Evolutionary conservation across 1,140 invertebrate species (phyloP), one percentile per base, ranked within the genome.

Genomic region (Drosophila trapezifrons): DNA sequence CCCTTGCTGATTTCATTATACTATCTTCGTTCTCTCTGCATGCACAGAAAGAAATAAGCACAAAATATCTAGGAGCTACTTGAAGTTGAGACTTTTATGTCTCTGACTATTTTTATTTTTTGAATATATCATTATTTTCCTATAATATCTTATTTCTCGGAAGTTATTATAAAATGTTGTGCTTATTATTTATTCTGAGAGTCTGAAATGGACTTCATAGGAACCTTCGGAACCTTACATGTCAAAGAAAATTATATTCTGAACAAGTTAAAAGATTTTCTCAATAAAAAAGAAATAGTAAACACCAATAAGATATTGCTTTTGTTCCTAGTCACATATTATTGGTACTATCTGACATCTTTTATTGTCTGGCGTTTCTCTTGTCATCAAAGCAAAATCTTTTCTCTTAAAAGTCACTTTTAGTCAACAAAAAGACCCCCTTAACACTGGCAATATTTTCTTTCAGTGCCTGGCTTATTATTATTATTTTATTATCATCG

Each of bases 401-500:
- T 38, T n/a, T 15, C 37, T 15, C 10, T 3, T 47, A 47, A 47
- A n/a, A 22, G 7, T n/a, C 13, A 2, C 13, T n/a, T 47, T 17
- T 10, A n/a, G 5, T 1, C 4, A 13, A 4, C 6, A 2, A 15
- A 37, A 15, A 7, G 22, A 47, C 29, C 37, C 25, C 22, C 15
- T 6, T 5, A 40, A 37, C 42, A 43, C 13, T 46, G 18, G 15
- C 32, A n/a, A 71, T 45, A 25, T 45, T 69, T 69, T 65, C 32
- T 80, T 66, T 64, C 72, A 63, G 58, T 76, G 52, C 8, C 32
- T 13, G 40, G 22, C 52, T 58, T 64, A 54, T 65, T 77, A 52
- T 40, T 67, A 27, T 70, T 57, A 75, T 75, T 52, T 65, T 85
- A 76, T 77, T 84, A 67, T 77, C 70, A 46, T 66, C 70, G 17